phyloP scores from a whole-genome alignment of 2,113 vertebrate species.

The Dendrocopos noguchii region DNA sequence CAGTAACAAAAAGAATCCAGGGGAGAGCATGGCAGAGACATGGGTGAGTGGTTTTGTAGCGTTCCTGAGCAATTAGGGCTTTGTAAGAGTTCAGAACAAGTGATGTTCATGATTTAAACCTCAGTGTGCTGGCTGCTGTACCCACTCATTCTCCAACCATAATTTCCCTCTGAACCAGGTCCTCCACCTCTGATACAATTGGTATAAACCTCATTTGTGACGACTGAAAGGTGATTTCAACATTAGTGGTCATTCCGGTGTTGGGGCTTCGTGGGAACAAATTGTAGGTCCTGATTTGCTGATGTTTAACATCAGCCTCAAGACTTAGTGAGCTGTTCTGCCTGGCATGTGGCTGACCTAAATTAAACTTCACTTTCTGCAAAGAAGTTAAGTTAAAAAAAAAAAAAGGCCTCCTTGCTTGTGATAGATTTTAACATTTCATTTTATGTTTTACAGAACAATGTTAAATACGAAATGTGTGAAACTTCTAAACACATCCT shows the following conservation, averaged over 20 bases:
- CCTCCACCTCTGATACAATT: background rate
- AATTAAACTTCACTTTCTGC: background rate
- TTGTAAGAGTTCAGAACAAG: background rate
- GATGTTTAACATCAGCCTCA: background rate
- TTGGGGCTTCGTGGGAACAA: background rate
- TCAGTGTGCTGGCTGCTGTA: background rate
- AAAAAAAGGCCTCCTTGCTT: background rate
- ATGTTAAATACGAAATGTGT: background rate
- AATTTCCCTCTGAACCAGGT: background rate
- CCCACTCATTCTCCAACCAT: fast-evolving
- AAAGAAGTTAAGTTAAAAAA: background rate
- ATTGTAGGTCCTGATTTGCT: fast-evolving
- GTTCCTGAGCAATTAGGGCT: fast-evolving
- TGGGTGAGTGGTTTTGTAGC: background rate
- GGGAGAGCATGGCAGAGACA: fast-evolving
- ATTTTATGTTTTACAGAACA: background rate
- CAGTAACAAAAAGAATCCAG: background rate
- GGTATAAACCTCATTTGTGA: background rate
- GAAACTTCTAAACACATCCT: background rate
- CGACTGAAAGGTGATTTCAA: background rate
- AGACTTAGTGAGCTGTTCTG: background rate
- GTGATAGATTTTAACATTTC: background rate
- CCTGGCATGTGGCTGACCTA: background rate
- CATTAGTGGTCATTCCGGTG: background rate
- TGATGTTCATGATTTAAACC: background rate